Base-by-base conservation (phyloP, 2,113 vertebrate species). In the Crotalus helleri region DNA sequence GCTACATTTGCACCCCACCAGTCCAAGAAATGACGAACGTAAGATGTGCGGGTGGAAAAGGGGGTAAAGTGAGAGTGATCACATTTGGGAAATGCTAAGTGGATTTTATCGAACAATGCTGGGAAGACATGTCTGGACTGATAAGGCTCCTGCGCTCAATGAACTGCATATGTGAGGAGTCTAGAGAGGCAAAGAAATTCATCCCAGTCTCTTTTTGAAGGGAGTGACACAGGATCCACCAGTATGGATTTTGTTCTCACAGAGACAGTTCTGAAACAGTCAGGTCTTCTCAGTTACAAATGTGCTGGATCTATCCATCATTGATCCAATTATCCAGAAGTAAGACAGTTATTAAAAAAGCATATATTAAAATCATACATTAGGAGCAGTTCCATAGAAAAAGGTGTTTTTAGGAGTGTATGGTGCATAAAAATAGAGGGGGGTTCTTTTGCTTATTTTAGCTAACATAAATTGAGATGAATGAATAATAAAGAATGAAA, bases 11-110 rank as follows among this genome's bases (percentile, higher is more conserved):
- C 93, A 90, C 89, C 94, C 53, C 90, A 33, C 44, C 87, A 93
- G 90, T 90, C 91, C 91, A 93, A 94, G 93, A 39, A 93, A 53
- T 54, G 91, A 74, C 10, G 94, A 95, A 33, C 49, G 1, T 49
- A 53, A 53, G 85, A 53, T 51, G 6, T 29, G 12, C 5, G 6
- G 24, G 12, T 87, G n/a, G 11, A 87, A 87, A 51, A 39, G 91
- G 93, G 24, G 57, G 54, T 59, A 86, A 87, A 87, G 29, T 92
- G 5, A 51, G 2, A 0, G 1, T 51, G 86, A 94, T 94, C 49
- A 54, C 86, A 93, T 44, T 69, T 74, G n/a, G 61, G 91, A 95
- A 86, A 88, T 24, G 0, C 93, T 89, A 93, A 86, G 57, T 92
- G 61, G 24, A 90, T 44, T 89, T 94, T n/a, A 64, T 53, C 92